Evolutionary conservation across 2,797 vertebrate species (phyloP), one percentile per base, ranked within the genome.

Genomic region (Poeciliopsis turneri): DNA sequence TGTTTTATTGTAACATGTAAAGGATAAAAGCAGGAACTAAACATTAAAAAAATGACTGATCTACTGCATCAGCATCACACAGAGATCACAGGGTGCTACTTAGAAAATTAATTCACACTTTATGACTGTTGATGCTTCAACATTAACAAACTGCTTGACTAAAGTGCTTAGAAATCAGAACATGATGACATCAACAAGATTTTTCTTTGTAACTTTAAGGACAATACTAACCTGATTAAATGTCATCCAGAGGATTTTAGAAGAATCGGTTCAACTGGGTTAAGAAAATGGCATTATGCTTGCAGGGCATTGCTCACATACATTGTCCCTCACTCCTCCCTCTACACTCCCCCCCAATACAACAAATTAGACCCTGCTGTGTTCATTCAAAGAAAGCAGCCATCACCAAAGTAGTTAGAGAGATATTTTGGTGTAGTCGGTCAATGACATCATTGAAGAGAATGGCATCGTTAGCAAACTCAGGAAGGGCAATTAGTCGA

Each of bases 401-500:
- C 79, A 83, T 91, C 86, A 89, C 89, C 87, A 82, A 88, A 92
- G 90, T 84, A 88, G 85, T 83, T 75, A 77, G 78, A 90, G 90
- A 92, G 87, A 88, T 91, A 89, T 95, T 95, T 94, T 90, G 90
- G 87, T 92, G 87, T 72, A 25, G 79, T 82, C 84, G 87, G 82
- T 85, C 80, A 83, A 90, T 96, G 94, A 96, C 93, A 91, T 95
- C 92, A 92, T 91, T 61, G 79, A 84, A 72, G 78, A 93, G 82
- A 90, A 86, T 41, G 61, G 84, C 84, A 88, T 88, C 86, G 81
- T 95, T 93, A 94, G 91, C 89, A 90, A 88, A 86, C 84, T 82
- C 90, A 88, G 89, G 82, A 85, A 87, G 90, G 93, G 94, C 92
- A 95, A 96, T 96, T 96, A 95, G 89, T 92, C 76, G 33, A 82